Conservation (phyloP, 2,797 vertebrate species). For the Muraenolepis orangiensis region DNA sequence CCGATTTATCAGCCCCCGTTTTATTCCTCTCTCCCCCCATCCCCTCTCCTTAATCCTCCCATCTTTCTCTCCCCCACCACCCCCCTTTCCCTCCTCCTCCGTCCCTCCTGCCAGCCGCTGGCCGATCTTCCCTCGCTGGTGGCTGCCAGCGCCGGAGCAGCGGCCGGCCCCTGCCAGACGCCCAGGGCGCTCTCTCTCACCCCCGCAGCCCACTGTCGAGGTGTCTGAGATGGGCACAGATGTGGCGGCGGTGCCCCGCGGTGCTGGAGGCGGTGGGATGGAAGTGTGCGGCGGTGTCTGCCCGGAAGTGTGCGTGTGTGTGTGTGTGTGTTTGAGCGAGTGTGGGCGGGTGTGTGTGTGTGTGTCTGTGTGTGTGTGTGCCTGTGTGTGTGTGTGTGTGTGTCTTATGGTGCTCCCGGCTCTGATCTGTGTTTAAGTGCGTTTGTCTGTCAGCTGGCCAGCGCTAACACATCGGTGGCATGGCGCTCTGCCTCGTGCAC, state of each 20-base stretch:
- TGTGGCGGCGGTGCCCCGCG: conserved; percentile 67
- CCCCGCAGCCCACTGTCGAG: conserved; percentile 59
- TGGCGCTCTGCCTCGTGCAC: conserved; percentile 39
- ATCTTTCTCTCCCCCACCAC: not conserved
- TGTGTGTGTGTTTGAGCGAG: conserved; percentile 20
- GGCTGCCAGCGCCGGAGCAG: conserved; percentile 53
- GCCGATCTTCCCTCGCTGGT: conserved; percentile 54
- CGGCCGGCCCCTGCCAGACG: conserved; percentile 62
- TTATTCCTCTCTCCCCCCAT: not conserved
- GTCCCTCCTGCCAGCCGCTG: conserved; percentile 26
- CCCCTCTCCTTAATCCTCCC: not conserved
- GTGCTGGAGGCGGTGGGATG: conserved; percentile 62
- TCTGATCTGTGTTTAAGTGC: conserved; percentile 66
- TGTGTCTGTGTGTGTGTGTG: conserved; percentile 17
- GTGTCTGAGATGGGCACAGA: conserved; percentile 76
- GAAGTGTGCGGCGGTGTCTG: conserved; percentile 54
- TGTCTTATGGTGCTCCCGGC: conserved; percentile 45
- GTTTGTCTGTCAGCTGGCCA: conserved; percentile 63
- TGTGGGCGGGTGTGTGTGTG: conserved; percentile 12
- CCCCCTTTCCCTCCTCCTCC: not conserved
- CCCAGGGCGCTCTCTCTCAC: conserved; percentile 66
- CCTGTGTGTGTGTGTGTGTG: conserved; percentile 17
- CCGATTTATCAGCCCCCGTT: not conserved
- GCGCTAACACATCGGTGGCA: conserved; percentile 46
- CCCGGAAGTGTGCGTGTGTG: conserved; percentile 36